Evolutionary conservation across 2,888 invertebrate species (phyloP).

Genomic region (Spilarctia lutea): DNA sequence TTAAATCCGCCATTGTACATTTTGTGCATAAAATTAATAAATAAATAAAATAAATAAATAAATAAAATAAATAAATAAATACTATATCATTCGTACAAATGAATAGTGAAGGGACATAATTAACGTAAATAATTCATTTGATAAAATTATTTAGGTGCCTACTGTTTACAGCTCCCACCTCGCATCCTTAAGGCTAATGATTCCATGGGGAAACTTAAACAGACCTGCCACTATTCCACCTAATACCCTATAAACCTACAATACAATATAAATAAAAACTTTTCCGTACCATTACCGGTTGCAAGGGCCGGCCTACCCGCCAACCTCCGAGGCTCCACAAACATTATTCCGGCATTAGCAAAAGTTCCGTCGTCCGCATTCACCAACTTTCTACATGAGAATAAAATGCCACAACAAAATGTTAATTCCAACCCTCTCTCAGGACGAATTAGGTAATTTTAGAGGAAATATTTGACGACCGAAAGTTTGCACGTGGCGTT

Average conservation of each 20-base stretch:
- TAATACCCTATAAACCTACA: slow-evolving; percentile 51
- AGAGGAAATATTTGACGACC: slow-evolving; percentile 50
- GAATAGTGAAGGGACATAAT: background rate
- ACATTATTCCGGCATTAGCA: slow-evolving; percentile 78
- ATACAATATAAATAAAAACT: slow-evolving; percentile 60
- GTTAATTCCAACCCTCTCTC: slow-evolving; percentile 70
- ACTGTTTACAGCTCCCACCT: background rate
- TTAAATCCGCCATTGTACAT: too few species aligned
- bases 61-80: too few species aligned
- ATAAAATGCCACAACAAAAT: slow-evolving; percentile 73
- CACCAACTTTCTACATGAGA: slow-evolving; percentile 66
- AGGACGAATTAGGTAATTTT: slow-evolving; percentile 63
- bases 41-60: too few species aligned
- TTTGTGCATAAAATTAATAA: too few species aligned
- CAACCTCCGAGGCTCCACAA: slow-evolving; percentile 43
- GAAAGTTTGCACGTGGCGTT: slow-evolving; percentile 34
- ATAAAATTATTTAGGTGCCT: background rate
- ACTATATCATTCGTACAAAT: background rate
- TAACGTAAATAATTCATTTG: background rate
- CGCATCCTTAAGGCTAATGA: slow-evolving; percentile 43
- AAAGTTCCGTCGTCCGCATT: slow-evolving; percentile 69
- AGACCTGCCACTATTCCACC: slow-evolving; percentile 42
- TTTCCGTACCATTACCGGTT: slow-evolving; percentile 53
- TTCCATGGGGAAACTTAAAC: slow-evolving; percentile 43
- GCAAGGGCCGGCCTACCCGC: slow-evolving; percentile 47